A percentile compares a stretch with the other conserved stretches of the same genome.
Conservation (phyloP, 2,797 vertebrate species). For the Nasua narica region DNA sequence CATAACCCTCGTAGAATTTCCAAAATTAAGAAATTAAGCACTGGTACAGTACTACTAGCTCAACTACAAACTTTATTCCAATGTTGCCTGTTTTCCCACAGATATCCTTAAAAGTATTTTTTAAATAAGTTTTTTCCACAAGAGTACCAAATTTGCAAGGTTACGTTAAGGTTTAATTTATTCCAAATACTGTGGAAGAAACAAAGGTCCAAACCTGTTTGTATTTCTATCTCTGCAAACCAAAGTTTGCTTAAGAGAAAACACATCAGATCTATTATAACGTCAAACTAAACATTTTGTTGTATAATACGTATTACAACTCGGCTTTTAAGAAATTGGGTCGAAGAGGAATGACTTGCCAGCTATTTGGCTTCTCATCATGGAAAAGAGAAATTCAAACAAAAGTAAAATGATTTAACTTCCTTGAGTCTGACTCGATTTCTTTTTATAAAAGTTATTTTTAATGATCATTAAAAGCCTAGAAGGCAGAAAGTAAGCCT, state of each 20-base stretch:
- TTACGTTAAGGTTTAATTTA: background rate
- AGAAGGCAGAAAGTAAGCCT: background rate
- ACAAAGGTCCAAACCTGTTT: background rate
- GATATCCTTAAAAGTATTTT: background rate
- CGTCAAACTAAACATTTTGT: background rate
- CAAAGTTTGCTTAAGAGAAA: constrained; percentile 52
- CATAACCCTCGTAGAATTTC: background rate
- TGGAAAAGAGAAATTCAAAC: constrained; percentile 19
- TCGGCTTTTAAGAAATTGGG: constrained; percentile 29
- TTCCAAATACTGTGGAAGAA: background rate
- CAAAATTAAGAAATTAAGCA: background rate
- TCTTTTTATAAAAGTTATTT: background rate
- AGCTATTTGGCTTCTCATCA: constrained; percentile 19
- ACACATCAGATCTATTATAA: background rate
- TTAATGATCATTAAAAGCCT: constrained; percentile 12
- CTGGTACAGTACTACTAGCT: background rate
- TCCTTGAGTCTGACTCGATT: background rate
- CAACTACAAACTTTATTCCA: background rate
- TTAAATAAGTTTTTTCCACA: background rate
- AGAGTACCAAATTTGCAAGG: background rate
- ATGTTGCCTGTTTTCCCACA: background rate
- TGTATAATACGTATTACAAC: background rate
- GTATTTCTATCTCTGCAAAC: constrained; percentile 7
- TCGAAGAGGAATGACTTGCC: constrained; percentile 38
- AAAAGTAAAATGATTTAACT: constrained; percentile 43